Conservation (phyloP, 2,888 invertebrate species). For the Lochmaea capreae region DNA sequence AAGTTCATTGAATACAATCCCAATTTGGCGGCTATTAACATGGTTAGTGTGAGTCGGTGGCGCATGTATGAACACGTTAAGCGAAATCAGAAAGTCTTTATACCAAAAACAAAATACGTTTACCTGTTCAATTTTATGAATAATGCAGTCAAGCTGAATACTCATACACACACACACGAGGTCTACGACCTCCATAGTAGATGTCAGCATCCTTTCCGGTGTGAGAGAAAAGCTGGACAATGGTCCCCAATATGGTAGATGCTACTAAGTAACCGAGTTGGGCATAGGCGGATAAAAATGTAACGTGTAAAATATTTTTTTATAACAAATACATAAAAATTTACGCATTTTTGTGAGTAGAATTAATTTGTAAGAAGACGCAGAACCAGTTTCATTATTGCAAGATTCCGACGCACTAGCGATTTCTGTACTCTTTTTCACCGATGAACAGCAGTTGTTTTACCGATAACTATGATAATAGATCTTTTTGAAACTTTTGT, state of each 20-base stretch:
- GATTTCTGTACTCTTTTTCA: too few species aligned
- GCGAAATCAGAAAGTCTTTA: conserved; percentile 2
- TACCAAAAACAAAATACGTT: conserved; percentile 30
- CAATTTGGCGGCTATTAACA: conserved; percentile 2
- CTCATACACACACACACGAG: conserved; percentile 22
- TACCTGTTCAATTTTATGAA: conserved; percentile 35
- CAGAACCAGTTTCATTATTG: too few species aligned
- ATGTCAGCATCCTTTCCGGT: conserved; percentile 50
- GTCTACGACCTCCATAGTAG: conserved; percentile 53
- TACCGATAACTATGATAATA: too few species aligned
- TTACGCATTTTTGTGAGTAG: too few species aligned
- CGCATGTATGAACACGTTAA: background rate
- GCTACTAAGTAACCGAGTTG: conserved; percentile 41
- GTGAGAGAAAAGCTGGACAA: conserved; percentile 49
- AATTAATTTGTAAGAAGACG: too few species aligned
- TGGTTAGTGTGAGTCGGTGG: background rate
- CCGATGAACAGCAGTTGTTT: too few species aligned
- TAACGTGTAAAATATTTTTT: background rate
- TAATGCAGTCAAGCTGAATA: conserved; percentile 38
- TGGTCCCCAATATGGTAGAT: conserved; percentile 51
- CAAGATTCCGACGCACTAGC: too few species aligned
- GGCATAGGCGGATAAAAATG: background rate
- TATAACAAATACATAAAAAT: background rate
- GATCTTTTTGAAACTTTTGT: too few species aligned
- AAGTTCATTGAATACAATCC: background rate